Evolutionary conservation across 2,888 invertebrate genomes (phyloP), one percentile per base, ranked within the genome.

Genomic region (Drosophila kokeensis): DNA sequence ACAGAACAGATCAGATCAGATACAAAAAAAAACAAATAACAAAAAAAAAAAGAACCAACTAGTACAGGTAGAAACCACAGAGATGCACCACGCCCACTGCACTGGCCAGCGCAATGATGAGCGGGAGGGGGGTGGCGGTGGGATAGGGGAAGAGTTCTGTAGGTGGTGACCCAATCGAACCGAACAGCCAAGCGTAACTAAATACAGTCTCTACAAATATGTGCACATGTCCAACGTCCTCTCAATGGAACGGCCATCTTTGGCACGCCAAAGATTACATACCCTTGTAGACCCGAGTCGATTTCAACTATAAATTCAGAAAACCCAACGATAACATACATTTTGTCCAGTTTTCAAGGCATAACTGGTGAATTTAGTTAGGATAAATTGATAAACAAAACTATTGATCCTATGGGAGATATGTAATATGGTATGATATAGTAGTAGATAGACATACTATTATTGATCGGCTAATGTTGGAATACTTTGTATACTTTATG

Each of bases 11-110:
- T 7, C 13, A 21, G 13, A 24, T 8, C 45, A 42, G n/a, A 42
- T 42, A 48, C 50, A 49, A 58, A 52, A 30, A 36, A 48, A 11
- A 18, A 38, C n/a, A 49, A 2, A 7, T 13, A 18, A 45, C 2
- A 30, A 24, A 49, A 7, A n/a, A 29, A 36, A 50, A 4, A 34
- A 34, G 3, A 24, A 15, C 24, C 24, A 48, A 30, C 50, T 50
- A 24, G 27, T 50, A 53, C 52, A 48, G 58, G 30, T 58, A 29
- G 18, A 59, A 63, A 65, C 62, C 74, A 61, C 54, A 57, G 29
- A 63, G 59, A 52, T 52, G 55, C 60, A 74, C 74, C 60, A 74
- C 74, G 75, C 75, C 59, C 75, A 60, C 63, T 52, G 64, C 45
- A 45, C 45, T 45, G 45, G 24, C 24, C 45, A 24, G 7, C 15